phyloP scores from a whole-genome alignment of 2,797 vertebrate species.

The Menidia menidia region DNA sequence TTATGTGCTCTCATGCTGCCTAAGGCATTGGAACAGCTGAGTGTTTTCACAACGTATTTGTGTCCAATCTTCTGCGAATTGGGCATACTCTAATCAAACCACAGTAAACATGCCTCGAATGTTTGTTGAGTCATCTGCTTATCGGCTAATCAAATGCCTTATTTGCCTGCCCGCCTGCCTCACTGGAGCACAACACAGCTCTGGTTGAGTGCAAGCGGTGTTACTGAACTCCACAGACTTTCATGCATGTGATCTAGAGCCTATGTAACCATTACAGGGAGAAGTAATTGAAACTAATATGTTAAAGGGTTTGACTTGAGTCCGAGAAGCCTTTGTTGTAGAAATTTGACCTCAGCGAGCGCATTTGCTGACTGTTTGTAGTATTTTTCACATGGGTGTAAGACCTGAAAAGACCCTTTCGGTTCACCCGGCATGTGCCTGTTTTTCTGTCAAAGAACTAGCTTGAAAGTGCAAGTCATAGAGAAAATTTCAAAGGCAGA shows the following conservation, averaged over 20 bases:
- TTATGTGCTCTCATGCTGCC: constrained; percentile 79
- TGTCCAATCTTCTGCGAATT: constrained; percentile 81
- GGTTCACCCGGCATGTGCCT: constrained; percentile 41
- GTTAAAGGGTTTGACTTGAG: constrained; percentile 35
- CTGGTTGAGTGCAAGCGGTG: constrained; percentile 63
- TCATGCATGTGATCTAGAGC: constrained; percentile 48
- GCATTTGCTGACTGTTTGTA: constrained; percentile 9
- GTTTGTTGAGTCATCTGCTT: constrained; percentile 84
- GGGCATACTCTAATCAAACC: constrained; percentile 82
- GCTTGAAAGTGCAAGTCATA: constrained; percentile 82
- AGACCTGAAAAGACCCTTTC: constrained; percentile 21
- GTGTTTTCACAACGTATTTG: constrained; percentile 83
- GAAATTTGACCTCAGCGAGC: constrained; percentile 8
- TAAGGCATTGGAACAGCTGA: constrained; percentile 80
- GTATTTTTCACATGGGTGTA: constrained; percentile 31
- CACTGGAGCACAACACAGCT: constrained; percentile 59
- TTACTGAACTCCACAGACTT: constrained; percentile 56
- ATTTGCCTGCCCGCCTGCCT: constrained; percentile 73
- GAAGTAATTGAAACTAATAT: constrained; percentile 53
- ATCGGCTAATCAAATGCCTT: constrained; percentile 83
- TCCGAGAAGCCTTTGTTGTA: constrained; percentile 27
- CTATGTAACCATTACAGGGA: constrained; percentile 37
- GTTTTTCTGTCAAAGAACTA: constrained; percentile 60
- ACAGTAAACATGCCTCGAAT: constrained; percentile 80
- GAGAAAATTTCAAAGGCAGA: constrained; percentile 78